Evolutionary conservation across 2,113 vertebrate species (phyloP).

Genomic region (Notarius lentiginosus): DNA sequence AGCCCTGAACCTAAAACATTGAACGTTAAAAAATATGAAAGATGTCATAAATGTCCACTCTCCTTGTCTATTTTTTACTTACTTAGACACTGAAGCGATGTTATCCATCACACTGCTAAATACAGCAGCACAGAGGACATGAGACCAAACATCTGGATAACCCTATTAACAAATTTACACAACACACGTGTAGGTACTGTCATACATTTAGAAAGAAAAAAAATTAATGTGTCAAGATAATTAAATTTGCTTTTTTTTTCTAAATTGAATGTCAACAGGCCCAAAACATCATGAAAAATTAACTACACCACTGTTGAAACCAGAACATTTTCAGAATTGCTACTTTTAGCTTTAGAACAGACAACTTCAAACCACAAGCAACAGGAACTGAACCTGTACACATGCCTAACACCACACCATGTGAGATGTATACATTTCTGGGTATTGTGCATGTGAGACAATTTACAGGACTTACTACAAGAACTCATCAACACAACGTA

Average conservation of each 20-base stretch:
- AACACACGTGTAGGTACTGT: too few species aligned
- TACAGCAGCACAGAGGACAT: not conserved
- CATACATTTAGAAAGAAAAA: not conserved
- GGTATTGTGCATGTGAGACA: not conserved
- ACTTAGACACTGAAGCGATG: not conserved
- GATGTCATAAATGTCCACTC: not conserved
- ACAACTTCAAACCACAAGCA: not conserved
- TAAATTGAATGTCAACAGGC: not conserved
- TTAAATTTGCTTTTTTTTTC: not conserved
- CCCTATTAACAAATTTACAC: not conserved
- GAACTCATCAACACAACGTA: not conserved
- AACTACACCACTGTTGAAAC: not conserved
- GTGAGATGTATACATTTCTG: not conserved
- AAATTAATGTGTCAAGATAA: not conserved
- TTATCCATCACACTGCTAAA: not conserved
- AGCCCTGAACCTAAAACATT: not conserved
- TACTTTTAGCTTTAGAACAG: not conserved
- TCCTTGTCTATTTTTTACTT: not conserved
- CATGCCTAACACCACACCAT: not conserved
- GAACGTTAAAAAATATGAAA: too few species aligned
- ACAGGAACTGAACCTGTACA: slow-evolving; percentile 5
- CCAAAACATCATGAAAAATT: not conserved
- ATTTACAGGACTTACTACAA: not conserved
- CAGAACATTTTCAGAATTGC: not conserved
- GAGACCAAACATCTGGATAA: not conserved